Evolutionary conservation across 2,797 vertebrate species (phyloP).

Genomic region (Muscicapa striata): DNA sequence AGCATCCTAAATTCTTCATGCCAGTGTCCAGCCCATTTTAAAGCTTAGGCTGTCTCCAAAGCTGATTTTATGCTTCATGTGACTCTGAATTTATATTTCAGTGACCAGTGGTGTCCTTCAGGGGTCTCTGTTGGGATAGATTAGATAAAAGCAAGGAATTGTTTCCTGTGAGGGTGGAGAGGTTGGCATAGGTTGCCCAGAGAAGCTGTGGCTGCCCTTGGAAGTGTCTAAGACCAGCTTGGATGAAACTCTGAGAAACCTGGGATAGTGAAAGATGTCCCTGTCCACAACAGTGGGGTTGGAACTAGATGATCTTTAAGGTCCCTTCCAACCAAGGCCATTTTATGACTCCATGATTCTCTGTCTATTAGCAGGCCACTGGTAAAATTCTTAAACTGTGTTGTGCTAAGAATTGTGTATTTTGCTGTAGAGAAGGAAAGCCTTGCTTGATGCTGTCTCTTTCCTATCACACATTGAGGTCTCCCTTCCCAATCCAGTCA

Average conservation of each 20-base stretch:
- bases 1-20: background rate
- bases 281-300: background rate
- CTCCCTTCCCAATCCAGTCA: background rate
- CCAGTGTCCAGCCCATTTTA: background rate
- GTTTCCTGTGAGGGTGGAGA: background rate
- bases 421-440: background rate
- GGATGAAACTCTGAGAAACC: background rate
- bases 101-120: background rate
- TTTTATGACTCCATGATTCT: background rate
- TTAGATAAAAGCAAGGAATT: background rate
- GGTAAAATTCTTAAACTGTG: background rate
- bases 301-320: background rate
- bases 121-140: background rate
- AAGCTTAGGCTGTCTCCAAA: background rate
- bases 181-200: background rate
- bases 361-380: background rate
- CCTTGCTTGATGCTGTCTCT: background rate
- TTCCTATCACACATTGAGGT: background rate
- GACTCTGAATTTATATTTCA: background rate
- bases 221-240: background rate
- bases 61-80: background rate
- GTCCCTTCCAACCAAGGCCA: background rate
- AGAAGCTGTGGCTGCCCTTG: background rate
- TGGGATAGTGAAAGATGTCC: background rate
- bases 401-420: background rate